Evolutionary conservation across 2,888 invertebrate genomes (phyloP), one percentile per base, ranked within the genome.

Genomic region (Drosophila formosana): DNA sequence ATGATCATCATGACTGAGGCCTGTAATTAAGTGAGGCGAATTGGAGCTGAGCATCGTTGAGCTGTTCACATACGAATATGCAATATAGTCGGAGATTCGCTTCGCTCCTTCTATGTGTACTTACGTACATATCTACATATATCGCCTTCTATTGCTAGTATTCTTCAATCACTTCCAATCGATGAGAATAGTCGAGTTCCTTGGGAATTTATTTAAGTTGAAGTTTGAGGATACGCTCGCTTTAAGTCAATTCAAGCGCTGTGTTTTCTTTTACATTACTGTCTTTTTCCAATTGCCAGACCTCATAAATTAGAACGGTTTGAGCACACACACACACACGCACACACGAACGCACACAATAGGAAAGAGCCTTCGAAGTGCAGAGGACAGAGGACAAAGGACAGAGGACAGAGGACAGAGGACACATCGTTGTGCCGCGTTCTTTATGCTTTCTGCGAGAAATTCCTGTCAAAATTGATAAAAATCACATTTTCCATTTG

Each of bases 401-500:
- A 18, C 18, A 18, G 18, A 18, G 18, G 18, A 18, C 18, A 18
- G 2, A 18, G 18, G 18, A 18, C 18, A 18, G 18, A 18, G 18
- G 18, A 67, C 63, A 72, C 72, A 80, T 75, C 72, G 70, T 72
- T 75, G 72, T 53, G 70, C 75, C 57, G 66, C 62, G 45, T 77
- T 52, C 75, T 80, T 75, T 84, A 71, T 77, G 74, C 78, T 66
- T 72, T 72, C 67, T 78, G 75, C 76, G 71, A 78, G 81, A 85
- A 87, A 87, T 87, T 90, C 81, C 89, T 91, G 91, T 91, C 91
- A 90, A 88, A 91, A 89, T 89, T 91, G 91, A 91, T 91, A 91
- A 91, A 91, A 91, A 91, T 91, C 91, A 91, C 87, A 91, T 91
- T 91, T 91, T 91, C 91, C 91, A 91, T 91, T 90, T 89, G 91